These are phyloP conservation scores for Rhinophrynus dorsalis DNA, from an alignment of 2,797 vertebrate genomes.

Conservation along the genomic window DNA sequence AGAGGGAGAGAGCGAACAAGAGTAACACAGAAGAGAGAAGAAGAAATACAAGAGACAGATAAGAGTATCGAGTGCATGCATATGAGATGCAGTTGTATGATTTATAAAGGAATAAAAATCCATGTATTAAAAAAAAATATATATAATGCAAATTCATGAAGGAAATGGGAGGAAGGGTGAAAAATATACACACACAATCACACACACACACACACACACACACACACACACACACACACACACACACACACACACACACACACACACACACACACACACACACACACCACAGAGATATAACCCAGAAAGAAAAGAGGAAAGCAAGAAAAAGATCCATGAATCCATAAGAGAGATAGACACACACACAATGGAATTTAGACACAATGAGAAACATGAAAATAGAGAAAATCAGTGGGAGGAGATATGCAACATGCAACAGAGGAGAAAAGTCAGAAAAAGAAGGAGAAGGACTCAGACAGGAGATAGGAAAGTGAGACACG, in stretches of 20 bases:
- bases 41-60: no score
- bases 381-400: neutral
- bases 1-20: constrained; percentile 32
- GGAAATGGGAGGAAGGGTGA: no score
- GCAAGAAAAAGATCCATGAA: neutral
- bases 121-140: neutral
- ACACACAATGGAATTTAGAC: neutral
- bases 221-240: no score
- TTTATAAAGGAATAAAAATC: neutral
- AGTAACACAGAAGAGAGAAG: constrained; percentile 31
- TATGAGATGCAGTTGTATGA: neutral
- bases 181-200: no score
- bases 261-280: no score
- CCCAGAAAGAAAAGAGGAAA: neutral
- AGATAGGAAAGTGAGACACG: constrained; percentile 21
- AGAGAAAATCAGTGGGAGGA: neutral
- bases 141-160: no score
- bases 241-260: no score
- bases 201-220: no score
- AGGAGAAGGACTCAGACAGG: neutral
- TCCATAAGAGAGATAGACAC: neutral
- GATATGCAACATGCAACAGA: constrained; percentile 24
- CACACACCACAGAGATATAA: neutral
- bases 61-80: no score
- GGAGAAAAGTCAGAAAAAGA: constrained; percentile 4